Evolutionary conservation across 2,113 vertebrate genomes (phyloP).

Genomic region (Pithys albifrons): DNA sequence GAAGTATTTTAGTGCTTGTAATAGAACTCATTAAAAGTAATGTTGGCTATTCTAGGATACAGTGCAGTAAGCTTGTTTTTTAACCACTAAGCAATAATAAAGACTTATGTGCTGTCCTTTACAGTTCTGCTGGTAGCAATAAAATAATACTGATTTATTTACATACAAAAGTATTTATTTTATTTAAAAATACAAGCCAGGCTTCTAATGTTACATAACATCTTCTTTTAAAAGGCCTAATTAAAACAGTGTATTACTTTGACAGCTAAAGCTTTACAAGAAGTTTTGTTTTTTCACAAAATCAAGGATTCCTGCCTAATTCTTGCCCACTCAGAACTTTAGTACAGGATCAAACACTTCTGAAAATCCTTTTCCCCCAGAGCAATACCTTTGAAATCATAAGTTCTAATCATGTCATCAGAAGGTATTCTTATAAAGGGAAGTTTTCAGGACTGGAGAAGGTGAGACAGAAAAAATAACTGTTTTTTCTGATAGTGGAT

Average conservation of each 20-base stretch:
- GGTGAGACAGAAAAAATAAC: background rate
- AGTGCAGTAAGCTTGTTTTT: slow-evolving; percentile 4
- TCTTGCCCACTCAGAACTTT: background rate
- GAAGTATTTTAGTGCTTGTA: slow-evolving; percentile 18
- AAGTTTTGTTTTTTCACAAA: background rate
- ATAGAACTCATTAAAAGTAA: slow-evolving; percentile 51
- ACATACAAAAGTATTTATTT: background rate
- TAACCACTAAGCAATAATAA: slow-evolving; percentile 13
- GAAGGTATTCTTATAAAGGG: background rate
- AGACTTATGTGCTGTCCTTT: background rate
- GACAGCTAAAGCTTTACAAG: background rate
- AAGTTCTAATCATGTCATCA: background rate
- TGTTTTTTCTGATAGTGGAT: background rate
- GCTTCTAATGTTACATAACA: background rate
- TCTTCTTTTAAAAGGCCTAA: background rate
- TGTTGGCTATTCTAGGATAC: background rate
- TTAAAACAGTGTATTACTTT: background rate
- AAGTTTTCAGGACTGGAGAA: background rate
- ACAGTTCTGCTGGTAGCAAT: background rate
- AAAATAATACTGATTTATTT: slow-evolving; percentile 13
- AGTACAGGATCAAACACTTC: background rate
- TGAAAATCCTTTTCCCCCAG: background rate
- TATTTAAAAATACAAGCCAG: background rate
- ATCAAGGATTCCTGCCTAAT: background rate
- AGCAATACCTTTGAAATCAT: background rate